These are phyloP conservation scores for Rhinoraja longicauda DNA, from an alignment of 2,797 vertebrate species.

Conservation along the genomic window DNA sequence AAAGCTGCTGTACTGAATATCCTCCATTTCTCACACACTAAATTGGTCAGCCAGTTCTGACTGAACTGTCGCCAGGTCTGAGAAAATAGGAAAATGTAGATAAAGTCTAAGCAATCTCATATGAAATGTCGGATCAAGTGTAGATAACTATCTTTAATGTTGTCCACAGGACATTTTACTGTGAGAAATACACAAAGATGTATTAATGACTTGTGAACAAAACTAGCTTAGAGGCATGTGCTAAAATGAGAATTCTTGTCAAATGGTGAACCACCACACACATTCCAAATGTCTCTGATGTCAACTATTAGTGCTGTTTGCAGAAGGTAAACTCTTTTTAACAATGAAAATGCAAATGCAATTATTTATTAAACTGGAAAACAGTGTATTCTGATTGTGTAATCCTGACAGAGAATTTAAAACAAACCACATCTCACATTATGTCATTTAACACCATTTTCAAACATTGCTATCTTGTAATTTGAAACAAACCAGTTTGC, in stretches of 20 bases:
- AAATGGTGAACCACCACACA: neutral
- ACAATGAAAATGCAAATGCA: neutral
- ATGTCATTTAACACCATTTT: constrained; percentile 17
- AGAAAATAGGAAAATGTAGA: constrained; percentile 25
- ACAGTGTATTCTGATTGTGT: neutral
- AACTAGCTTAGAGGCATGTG: neutral
- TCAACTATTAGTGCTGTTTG: neutral
- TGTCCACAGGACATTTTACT: neutral
- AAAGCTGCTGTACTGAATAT: neutral
- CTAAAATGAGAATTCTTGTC: neutral
- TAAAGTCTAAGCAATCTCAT: neutral
- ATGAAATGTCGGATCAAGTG: neutral
- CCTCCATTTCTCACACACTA: neutral
- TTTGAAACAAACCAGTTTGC: neutral
- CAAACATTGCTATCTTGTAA: constrained; percentile 13
- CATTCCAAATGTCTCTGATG: neutral
- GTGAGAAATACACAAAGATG: neutral
- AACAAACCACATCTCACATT: constrained; percentile 6
- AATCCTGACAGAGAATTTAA: neutral
- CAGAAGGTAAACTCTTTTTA: neutral
- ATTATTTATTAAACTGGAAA: neutral
- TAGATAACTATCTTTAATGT: neutral
- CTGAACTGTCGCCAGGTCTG: neutral
- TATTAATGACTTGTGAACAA: neutral
- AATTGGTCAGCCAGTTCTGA: neutral